phyloP scores from a whole-genome alignment of 2,113 vertebrate genomes.

The Trematocara macrostoma region DNA sequence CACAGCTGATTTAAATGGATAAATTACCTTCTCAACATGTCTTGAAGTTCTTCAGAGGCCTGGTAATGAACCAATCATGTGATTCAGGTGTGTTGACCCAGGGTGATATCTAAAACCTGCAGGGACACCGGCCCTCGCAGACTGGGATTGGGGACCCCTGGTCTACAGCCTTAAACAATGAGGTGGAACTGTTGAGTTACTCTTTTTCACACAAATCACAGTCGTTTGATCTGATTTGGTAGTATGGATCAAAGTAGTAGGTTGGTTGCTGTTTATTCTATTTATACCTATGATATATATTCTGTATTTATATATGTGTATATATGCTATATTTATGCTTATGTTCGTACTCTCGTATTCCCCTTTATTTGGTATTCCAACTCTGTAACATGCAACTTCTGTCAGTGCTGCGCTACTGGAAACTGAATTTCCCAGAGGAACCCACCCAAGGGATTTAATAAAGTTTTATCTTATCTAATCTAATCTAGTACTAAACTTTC shows the following conservation, averaged over 20 bases:
- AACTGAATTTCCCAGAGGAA: not conserved
- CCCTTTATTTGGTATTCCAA: no score
- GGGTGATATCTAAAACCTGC: accelerated
- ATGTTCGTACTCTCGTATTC: accelerated
- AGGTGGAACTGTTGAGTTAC: not conserved
- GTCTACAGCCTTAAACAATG: not conserved
- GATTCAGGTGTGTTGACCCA: no score
- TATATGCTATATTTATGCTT: accelerated
- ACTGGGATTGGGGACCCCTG: no score
- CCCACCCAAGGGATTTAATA: no score
- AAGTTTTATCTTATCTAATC: not conserved
- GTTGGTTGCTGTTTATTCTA: not conserved
- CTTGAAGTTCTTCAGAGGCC: no score
- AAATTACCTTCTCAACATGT: accelerated
- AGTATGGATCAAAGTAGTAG: not conserved
- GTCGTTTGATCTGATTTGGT: not conserved
- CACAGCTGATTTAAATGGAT: no score
- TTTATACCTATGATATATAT: accelerated
- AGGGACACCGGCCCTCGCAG: no score
- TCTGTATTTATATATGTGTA: no score
- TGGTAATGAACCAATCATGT: no score
- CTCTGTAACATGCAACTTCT: not conserved
- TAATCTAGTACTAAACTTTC: not conserved
- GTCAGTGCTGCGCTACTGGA: not conserved
- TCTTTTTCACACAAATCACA: not conserved